Percentiles rank a stretch among this genome's conserved stretches.
phyloP scores from a whole-genome alignment of 2,888 invertebrate species.

The Hermaeophaga mercurialis region DNA sequence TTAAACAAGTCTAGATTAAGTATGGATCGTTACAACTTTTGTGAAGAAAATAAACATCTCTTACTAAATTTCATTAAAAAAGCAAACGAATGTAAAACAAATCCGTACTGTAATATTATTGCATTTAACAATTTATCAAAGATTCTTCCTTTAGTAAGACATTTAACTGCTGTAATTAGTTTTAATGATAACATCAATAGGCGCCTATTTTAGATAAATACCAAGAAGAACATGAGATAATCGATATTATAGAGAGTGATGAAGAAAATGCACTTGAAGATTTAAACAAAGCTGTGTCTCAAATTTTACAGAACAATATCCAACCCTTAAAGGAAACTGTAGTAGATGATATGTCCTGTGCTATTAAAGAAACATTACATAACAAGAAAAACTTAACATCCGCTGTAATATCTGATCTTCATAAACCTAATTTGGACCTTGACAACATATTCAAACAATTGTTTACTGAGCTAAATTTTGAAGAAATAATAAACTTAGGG shows the following conservation, averaged over 20 bases:
- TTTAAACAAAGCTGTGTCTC: neutral
- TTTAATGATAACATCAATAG: constrained; percentile 11
- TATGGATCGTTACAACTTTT: constrained; percentile 35
- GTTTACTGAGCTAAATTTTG: constrained; percentile 27
- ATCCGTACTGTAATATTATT: constrained; percentile 30
- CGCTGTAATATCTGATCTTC: constrained; percentile 32
- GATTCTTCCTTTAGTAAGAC: constrained; percentile 35
- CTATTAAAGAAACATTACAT: constrained; percentile 37
- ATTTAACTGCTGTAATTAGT: constrained; percentile 1
- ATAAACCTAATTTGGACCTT: constrained; percentile 25
- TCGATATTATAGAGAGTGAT: constrained; percentile 5
- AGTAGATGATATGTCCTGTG: constrained; percentile 31
- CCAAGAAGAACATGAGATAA: constrained; percentile 8
- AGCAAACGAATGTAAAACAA: constrained; percentile 31
- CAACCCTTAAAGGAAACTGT: constrained; percentile 22
- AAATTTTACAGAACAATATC: constrained; percentile 10
- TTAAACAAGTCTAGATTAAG: too few species aligned
- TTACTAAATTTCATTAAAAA: constrained; percentile 33
- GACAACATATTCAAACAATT: constrained; percentile 31
- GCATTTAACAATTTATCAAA: constrained; percentile 30
- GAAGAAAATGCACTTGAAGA: constrained; percentile 7
- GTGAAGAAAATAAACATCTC: constrained; percentile 30
- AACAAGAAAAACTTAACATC: constrained; percentile 27
- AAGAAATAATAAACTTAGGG: constrained; percentile 36
- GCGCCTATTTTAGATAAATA: constrained; percentile 20